Evolutionary conservation across 2,888 invertebrate species (phyloP), one percentile per base, ranked within the genome.

Genomic region (Eupithecia dodoneata): DNA sequence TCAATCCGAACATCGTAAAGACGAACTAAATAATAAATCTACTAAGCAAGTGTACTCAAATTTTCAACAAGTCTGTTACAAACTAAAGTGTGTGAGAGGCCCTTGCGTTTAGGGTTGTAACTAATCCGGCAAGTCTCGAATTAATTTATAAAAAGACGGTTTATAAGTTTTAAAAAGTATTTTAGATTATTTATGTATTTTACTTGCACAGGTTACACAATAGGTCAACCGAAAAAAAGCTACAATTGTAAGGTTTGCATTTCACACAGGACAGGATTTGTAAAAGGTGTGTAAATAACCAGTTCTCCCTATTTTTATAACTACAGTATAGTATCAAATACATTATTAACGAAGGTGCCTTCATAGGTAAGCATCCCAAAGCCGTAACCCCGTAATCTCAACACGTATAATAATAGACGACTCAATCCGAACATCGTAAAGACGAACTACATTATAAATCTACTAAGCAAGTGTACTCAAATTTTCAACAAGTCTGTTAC

Each of bases 391-490:
- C 77, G 75, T 78, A 81, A 81, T 74, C 81, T 79, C 75, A 42
- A 70, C 76, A 73, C 76, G 78, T 77, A n/a, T n/a, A 78, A 70
- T 81, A 74, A 81, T 81, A 75, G 72, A 79, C 80, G 76, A 80
- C 77, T 80, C 78, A 80, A 79, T 80, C 79, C 74, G 78, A 83
- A 82, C 85, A 85, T 85, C 83, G 83, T 82, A 83, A 83, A 84
- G 84, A 88, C 86, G 87, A 90, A 91, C 90, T 90, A 89, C 89
- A 90, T 91, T 91, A 89, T 88, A 86, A 88, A 85, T 86, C 87
- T 83, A 83, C 82, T 81, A 86, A 87, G 79, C 74, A 77, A 83
- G 81, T 85, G 87, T 90, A 89, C 90, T 91, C 87, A 90, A 91
- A 92, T 87, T 92, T 89, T 91, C 88, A 89, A 81, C 86, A 86